Evolutionary conservation across 2,797 vertebrate genomes (phyloP), one percentile per base, ranked within the genome.

Genomic region (Ctenochaetus hawaiiensis): DNA sequence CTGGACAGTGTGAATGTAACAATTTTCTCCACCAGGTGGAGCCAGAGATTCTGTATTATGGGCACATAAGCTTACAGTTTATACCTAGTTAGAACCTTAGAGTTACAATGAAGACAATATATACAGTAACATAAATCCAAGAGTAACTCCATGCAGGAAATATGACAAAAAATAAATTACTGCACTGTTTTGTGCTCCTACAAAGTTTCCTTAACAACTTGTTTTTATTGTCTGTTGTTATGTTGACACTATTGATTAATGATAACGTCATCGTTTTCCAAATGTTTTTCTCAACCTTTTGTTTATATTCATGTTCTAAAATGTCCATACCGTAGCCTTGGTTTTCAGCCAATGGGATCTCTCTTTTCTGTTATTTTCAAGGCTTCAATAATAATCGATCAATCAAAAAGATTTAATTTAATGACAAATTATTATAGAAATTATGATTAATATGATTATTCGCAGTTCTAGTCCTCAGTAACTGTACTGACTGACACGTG

Each of bases 11-110:
- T 23, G 34, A 53, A 30, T 12, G 43, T 52, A 13, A 72, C 9
- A 37, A 11, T 1, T 1, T 8, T 41, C 37, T 81, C 78, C 87
- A 86, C 61, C 62, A 86, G 85, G 51, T 81, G 67, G 79, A 84
- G 79, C 48, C 83, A 84, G 8, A 84, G 30, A 69, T 22, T n/a
- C 2, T 51, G 14, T 53, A 9, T 64, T 20, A 47, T 6, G 18
- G 16, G 6, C 5, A 9, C 45, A 30, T 2, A 8, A 5, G 20
- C 11, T 65, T 9, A n/a, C 2, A 2, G 39, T 3, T 56, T 20
- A 12, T 34, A 58, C 4, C 5, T 57, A 34, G 13, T 9, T 5
- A 16, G 4, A 4, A 30, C 7, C 30, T 34, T 34, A 6, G 30
- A 1, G 30, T 6, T 6, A 34, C 30, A 34, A 34, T 0, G 13